phyloP scores from a whole-genome alignment of 2,113 vertebrate genomes.

The Castor canadensis region DNA sequence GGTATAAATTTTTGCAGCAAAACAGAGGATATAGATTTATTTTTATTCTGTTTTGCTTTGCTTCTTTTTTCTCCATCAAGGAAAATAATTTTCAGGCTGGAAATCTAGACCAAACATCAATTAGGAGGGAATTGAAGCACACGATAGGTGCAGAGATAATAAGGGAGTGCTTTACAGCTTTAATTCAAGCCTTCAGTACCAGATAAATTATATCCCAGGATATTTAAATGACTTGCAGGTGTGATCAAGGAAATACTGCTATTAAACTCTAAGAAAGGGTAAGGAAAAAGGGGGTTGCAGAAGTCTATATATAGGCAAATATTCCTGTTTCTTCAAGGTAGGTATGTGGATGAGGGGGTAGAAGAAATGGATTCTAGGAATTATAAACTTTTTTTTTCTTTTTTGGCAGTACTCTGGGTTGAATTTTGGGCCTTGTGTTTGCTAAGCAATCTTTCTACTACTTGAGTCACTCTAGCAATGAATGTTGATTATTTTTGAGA shows the following conservation, averaged over 20 bases:
- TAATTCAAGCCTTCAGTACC: slow-evolving; percentile 61
- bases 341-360: neutral
- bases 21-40: neutral
- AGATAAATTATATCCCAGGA: slow-evolving; percentile 61
- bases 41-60: slow-evolving; percentile 35
- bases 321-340: neutral
- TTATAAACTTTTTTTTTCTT: neutral
- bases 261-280: slow-evolving; percentile 35
- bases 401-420: too few relatives aligned
- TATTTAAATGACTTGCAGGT: slow-evolving; percentile 64
- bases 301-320: neutral
- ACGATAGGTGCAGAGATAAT: slow-evolving; percentile 62
- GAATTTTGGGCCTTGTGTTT: too few relatives aligned
- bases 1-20: neutral
- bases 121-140: slow-evolving; percentile 54
- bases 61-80: slow-evolving; percentile 1
- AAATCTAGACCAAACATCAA: slow-evolving; percentile 71
- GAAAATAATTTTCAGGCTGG: slow-evolving; percentile 72
- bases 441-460: too few relatives aligned
- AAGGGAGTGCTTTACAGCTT: slow-evolving; percentile 56
- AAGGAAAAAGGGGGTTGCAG: neutral
- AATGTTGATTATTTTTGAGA: too few relatives aligned
- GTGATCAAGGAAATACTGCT: slow-evolving; percentile 46
- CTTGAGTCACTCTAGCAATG: too few relatives aligned
- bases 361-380: neutral